Conservation (phyloP, 2,113 vertebrate genomes). For the Dascyllus trimaculatus region DNA sequence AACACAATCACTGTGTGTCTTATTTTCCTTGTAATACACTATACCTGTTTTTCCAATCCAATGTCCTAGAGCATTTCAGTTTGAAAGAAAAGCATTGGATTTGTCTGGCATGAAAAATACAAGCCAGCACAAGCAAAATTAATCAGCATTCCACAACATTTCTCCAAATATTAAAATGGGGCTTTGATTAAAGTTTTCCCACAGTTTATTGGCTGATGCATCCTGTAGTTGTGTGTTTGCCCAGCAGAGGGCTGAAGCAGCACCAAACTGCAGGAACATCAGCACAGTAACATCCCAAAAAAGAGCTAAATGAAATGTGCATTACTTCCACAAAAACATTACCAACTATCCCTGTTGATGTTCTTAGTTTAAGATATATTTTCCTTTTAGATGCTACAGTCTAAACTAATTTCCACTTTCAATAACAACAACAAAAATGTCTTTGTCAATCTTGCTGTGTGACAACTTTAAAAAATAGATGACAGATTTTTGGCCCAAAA, state of each 20-base stretch:
- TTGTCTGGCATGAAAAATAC: neutral
- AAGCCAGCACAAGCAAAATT: neutral
- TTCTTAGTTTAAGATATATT: neutral
- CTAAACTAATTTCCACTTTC: neutral
- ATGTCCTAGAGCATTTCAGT: neutral
- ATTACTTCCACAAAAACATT: neutral
- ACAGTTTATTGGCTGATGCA: neutral
- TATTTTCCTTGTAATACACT: too few species aligned
- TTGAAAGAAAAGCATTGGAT: neutral
- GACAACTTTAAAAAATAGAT: neutral
- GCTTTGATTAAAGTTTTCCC: neutral
- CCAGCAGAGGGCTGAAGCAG: slow-evolving; percentile 71
- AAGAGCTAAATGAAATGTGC: slow-evolving; percentile 10
- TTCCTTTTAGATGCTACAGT: neutral
- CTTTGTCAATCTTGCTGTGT: neutral
- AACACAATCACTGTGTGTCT: too few species aligned
- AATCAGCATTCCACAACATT: neutral
- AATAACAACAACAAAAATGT: neutral
- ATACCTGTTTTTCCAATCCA: neutral
- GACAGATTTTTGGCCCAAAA: neutral
- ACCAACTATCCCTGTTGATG: neutral
- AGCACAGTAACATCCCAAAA: slow-evolving; percentile 5
- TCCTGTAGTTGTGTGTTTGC: slow-evolving; percentile 34
- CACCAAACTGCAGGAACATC: slow-evolving; percentile 3
- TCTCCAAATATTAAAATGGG: slow-evolving; percentile 3